These are phyloP conservation scores for Paedocypris sp. DNA, from an alignment of 2,113 vertebrate genomes.

Conservation along the genomic window DNA sequence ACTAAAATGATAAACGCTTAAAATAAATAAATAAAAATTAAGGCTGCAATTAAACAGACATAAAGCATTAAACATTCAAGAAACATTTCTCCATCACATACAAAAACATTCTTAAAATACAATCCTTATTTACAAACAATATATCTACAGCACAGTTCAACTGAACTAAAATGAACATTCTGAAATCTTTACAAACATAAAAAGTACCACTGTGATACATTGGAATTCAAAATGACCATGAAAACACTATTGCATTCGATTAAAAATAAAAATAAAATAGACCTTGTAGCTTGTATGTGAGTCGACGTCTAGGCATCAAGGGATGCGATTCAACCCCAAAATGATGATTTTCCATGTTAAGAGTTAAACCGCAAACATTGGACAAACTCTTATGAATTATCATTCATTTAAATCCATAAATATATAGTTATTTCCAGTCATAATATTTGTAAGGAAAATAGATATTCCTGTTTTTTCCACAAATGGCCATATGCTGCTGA, in stretches of 20 bases:
- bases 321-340: too few relatives aligned
- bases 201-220: background rate
- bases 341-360: too few relatives aligned
- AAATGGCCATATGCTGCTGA: constrained; percentile 24
- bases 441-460: constrained; percentile 41
- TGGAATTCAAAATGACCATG: background rate
- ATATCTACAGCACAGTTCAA: background rate
- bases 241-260: background rate
- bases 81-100: background rate
- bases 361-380: background rate
- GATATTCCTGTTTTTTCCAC: constrained; percentile 30
- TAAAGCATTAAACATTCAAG: constrained; percentile 27
- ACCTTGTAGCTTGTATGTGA: too few relatives aligned
- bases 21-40: background rate
- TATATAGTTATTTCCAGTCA: constrained; percentile 41
- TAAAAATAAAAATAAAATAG: background rate
- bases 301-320: too few relatives aligned
- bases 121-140: constrained; percentile 14
- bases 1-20: background rate
- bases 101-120: constrained; percentile 12
- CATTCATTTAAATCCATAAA: constrained; percentile 49
- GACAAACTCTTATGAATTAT: constrained; percentile 26
- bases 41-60: constrained; percentile 15
- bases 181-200: background rate
- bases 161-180: background rate